Conservation (phyloP, 1,140 invertebrate genomes). For the Chymomyza costata region DNA sequence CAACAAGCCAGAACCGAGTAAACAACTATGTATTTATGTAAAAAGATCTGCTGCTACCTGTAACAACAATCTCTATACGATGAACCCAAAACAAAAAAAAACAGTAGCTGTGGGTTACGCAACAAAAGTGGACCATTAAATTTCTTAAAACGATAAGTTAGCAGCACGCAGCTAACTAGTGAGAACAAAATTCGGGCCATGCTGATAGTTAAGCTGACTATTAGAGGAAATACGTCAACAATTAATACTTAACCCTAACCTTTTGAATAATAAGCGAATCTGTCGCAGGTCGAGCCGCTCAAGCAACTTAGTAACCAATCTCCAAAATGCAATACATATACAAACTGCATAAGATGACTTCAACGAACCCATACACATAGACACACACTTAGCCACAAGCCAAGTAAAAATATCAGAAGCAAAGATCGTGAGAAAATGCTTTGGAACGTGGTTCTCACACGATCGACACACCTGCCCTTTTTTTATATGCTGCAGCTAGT, state of each 20-base stretch:
- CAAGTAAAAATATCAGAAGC: constrained; percentile 65
- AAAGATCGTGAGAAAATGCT: constrained; percentile 76
- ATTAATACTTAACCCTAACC: constrained; percentile 72
- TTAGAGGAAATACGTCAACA: constrained; percentile 29
- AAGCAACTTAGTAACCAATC: constrained; percentile 1
- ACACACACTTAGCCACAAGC: constrained; percentile 27
- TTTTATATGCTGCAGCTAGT: constrained; percentile 34
- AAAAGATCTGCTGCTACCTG: too few species aligned
- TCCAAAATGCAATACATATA: constrained; percentile 67
- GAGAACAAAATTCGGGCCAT: too few species aligned
- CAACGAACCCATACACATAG: constrained; percentile 35
- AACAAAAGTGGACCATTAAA: too few species aligned
- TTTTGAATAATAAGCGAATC: constrained; percentile 68
- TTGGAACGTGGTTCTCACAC: constrained; percentile 76
- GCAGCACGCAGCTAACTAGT: too few species aligned
- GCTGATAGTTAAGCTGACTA: not conserved
- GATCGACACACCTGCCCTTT: constrained; percentile 76
- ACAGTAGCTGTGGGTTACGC: too few species aligned
- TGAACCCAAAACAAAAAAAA: too few species aligned
- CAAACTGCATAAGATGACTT: constrained; percentile 70
- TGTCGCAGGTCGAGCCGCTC: constrained; percentile 37
- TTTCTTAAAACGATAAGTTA: too few species aligned
- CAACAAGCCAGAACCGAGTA: too few species aligned
- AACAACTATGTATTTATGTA: too few species aligned
- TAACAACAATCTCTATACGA: too few species aligned